Base-by-base conservation (phyloP, 2,888 invertebrate genomes). In the Cheilosia scutellata region DNA sequence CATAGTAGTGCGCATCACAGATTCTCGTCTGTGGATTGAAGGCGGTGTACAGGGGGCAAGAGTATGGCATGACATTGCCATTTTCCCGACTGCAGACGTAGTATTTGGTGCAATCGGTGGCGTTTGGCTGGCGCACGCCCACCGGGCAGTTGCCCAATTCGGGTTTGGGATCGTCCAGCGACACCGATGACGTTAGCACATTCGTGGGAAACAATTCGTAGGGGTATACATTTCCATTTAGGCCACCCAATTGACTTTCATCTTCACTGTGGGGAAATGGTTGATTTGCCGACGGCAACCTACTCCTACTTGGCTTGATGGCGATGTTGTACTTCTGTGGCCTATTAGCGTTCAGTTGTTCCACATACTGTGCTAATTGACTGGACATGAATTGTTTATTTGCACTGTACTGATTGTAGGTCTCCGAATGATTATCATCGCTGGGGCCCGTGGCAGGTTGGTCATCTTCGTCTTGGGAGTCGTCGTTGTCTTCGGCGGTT, bases 101-200 rank as follows among this genome's bases (percentile, higher is more conserved):
- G 83, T 94, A 94, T 33, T 91, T 93, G 1, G 91, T 92, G 79
- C 94, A 94, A 70, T 93, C 93, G 0, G 93, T 93, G n/a, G 80
- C 88, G 88, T 94, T 94, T 2, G 93, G 91, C 44, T 93, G 91
- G 1, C 94, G 91, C 4, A 93, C 89, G 0, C 93, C 93, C 7
- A 91, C 87, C 25, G 91, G 91, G 75, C 94, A 94, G 13, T 91
- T 90, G n/a, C 79, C 87, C n/a, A 90, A 79, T 7, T 90, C 89
- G 11, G 60, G 51, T 2, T 87, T 82, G 6, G 88, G 7, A 0
- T 88, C 79, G 0, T 86, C 44, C 0, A 89, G 62, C 0, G 89
- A 88, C 16, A 88, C 88, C 0, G 90, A 89, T 53, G 92, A 88
- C 27, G 16, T 20, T 11, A 91, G 62, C 0, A 92, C 90, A 3